These are phyloP conservation scores for Sarcophaga subvicina DNA, from an alignment of 2,888 invertebrate species.

Conservation along the genomic window DNA sequence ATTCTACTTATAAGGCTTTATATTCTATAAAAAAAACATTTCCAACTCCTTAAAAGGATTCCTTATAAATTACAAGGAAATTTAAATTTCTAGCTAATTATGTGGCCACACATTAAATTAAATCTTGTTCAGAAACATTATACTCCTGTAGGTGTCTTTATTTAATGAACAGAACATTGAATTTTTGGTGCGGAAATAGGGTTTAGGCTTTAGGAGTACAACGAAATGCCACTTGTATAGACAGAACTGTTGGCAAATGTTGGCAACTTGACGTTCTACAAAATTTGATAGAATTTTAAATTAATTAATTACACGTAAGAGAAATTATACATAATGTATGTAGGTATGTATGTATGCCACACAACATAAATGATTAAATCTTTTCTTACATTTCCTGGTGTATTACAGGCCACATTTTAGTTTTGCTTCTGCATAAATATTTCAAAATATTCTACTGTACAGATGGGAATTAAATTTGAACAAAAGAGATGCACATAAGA, in stretches of 20 bases:
- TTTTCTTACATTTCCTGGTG: neutral
- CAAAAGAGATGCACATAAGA: too few relatives aligned
- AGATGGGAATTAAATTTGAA: too few relatives aligned
- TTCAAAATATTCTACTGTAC: too few relatives aligned
- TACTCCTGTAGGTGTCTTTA: neutral
- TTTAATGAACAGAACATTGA: neutral
- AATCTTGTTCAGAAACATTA: neutral
- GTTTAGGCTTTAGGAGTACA: too few relatives aligned
- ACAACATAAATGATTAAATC: neutral
- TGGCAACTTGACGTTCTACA: neutral
- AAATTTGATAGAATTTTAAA: neutral
- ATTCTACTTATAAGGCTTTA: neutral
- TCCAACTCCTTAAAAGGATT: neutral
- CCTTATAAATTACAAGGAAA: neutral
- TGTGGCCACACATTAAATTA: neutral
- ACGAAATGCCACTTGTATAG: neutral
- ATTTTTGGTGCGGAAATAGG: neutral
- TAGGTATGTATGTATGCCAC: neutral
- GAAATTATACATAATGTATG: neutral
- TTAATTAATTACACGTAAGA: neutral
- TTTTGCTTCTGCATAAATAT: neutral
- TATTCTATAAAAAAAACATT: neutral
- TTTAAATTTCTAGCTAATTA: neutral
- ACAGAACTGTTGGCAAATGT: neutral
- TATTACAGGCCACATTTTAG: neutral